phyloP scores from a whole-genome alignment of 2,113 vertebrate species.

The Ursus arctos region DNA sequence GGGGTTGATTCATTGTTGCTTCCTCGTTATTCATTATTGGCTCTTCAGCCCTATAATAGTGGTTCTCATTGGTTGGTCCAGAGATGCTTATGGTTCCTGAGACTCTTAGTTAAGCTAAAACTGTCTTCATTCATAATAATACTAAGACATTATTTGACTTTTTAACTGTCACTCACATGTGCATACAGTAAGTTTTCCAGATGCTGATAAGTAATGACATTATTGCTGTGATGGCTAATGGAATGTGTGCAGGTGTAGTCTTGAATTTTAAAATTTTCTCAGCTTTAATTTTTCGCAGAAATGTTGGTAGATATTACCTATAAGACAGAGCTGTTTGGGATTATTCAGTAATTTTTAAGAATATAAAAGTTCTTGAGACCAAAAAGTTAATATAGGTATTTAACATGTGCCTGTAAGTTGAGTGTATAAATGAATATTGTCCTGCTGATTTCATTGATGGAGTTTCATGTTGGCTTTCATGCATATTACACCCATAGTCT shows the following conservation, averaged over 20 bases:
- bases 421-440: not conserved
- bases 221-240: not conserved
- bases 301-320: not conserved
- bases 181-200: not conserved
- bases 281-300: not conserved
- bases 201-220: not conserved
- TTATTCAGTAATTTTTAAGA: not conserved
- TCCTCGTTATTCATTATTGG: not conserved
- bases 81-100: not conserved
- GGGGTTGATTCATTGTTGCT: not conserved
- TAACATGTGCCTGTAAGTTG: not conserved
- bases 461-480: slow-evolving; percentile 19
- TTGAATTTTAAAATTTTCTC: not conserved
- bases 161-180: not conserved
- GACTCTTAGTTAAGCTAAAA: not conserved
- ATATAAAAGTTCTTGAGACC: not conserved
- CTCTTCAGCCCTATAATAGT: not conserved
- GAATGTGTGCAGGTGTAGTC: not conserved
- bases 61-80: not conserved
- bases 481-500: not conserved
- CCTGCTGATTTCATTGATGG: not conserved
- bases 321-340: not conserved
- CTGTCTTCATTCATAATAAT: not conserved
- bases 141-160: not conserved
- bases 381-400: not conserved